A percentile compares a stretch with the other conserved stretches of the same genome.
phyloP scores from a whole-genome alignment of 2,888 invertebrate species.

The Carabus problematicus region DNA sequence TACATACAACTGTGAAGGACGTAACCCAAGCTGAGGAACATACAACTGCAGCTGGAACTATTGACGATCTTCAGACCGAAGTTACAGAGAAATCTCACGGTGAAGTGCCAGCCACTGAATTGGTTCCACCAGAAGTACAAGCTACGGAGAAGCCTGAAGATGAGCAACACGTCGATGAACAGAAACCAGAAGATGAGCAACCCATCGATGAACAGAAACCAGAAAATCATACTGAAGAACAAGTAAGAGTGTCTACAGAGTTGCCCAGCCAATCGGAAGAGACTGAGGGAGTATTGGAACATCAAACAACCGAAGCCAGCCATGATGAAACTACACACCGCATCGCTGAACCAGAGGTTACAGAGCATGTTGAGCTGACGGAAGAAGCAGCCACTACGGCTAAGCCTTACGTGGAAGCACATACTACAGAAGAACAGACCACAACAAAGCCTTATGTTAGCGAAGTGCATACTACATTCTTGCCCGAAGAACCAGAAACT shows the following conservation, averaged over 20 bases:
- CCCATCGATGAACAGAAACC: not conserved
- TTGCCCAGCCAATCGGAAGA: slow-evolving; percentile 3
- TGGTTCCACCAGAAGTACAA: slow-evolving; percentile 25
- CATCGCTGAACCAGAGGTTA: not conserved
- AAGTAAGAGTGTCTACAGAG: slow-evolving; percentile 10
- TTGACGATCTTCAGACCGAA: slow-evolving; percentile 12
- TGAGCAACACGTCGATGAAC: slow-evolving; percentile 26
- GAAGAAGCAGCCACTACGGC: slow-evolving; percentile 42
- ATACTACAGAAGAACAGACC: slow-evolving; percentile 31
- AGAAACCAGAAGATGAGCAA: slow-evolving; percentile 19
- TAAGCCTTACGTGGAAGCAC: slow-evolving; percentile 44
- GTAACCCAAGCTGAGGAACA: slow-evolving; percentile 22
- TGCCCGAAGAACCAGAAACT: not conserved
- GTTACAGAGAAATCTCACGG: slow-evolving; percentile 14
- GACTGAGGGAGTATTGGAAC: not conserved
- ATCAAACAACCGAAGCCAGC: slow-evolving; percentile 1
- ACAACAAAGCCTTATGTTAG: not conserved
- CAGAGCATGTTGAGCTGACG: slow-evolving; percentile 19
- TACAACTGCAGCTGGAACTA: slow-evolving; percentile 35
- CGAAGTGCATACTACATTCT: no score
- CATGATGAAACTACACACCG: not conserved
- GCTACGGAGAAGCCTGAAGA: slow-evolving; percentile 24
- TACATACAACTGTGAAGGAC: slow-evolving; percentile 20
- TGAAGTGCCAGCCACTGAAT: not conserved
- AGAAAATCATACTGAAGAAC: slow-evolving; percentile 13